Evolutionary conservation across 2,888 invertebrate genomes (phyloP).

Genomic region (Orthosia gracilis): DNA sequence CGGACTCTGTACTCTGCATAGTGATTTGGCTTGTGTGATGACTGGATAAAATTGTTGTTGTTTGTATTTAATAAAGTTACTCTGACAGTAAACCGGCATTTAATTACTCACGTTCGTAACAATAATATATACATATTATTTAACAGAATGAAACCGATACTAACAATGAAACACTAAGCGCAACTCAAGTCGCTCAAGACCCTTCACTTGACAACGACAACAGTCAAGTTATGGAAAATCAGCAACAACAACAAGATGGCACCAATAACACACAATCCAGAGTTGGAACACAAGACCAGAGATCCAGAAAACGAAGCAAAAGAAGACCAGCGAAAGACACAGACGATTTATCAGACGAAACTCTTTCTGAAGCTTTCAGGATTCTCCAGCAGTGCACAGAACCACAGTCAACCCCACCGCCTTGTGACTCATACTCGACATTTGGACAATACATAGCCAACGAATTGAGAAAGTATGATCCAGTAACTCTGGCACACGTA

Average conservation of each 20-base stretch:
- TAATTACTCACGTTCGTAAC: too few species aligned
- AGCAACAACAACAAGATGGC: not conserved
- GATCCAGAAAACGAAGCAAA: constrained; percentile 7
- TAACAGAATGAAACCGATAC: constrained; percentile 1
- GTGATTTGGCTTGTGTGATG: too few species aligned
- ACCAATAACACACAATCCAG: not conserved
- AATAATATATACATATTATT: not conserved
- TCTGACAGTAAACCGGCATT: too few species aligned
- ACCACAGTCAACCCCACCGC: not conserved
- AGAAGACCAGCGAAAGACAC: constrained; percentile 4
- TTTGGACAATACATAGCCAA: constrained; percentile 37
- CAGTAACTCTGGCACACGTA: constrained; percentile 31
- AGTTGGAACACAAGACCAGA: not conserved
- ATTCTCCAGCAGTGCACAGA: not conserved
- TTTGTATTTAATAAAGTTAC: too few species aligned
- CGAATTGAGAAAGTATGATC: constrained; percentile 45
- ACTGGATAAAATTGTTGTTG: too few species aligned
- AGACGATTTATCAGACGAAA: not conserved
- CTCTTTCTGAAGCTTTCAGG: not conserved
- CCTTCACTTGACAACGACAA: not conserved
- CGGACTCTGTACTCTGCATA: too few species aligned
- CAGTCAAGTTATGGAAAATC: constrained; percentile 1
- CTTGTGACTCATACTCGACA: not conserved
- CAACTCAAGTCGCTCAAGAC: not conserved
- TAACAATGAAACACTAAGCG: not conserved